A percentile compares a stretch with the other conserved stretches of the same genome.
phyloP scores from a whole-genome alignment of 2,888 invertebrate genomes.

The Agrochola litura region DNA sequence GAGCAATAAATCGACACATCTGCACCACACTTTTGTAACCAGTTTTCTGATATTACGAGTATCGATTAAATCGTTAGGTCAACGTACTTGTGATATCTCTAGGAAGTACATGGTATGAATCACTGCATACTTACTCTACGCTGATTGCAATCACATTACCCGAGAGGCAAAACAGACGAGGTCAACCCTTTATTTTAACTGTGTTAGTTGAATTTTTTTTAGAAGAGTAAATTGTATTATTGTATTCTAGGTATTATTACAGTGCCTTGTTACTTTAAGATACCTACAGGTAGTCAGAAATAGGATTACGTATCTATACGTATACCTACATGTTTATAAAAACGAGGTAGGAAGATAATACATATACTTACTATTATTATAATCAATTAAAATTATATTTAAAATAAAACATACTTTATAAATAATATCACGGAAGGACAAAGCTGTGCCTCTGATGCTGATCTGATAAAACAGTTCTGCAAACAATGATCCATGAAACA shows the following conservation, averaged over 20 bases:
- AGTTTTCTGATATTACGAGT: slow-evolving; percentile 32
- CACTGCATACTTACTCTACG: slow-evolving; percentile 36
- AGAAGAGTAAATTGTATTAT: background rate
- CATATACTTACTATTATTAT: background rate
- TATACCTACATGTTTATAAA: background rate
- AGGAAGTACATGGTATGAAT: slow-evolving; percentile 46
- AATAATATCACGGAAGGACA: slow-evolving; percentile 8
- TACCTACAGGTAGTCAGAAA: background rate
- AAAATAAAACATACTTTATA: background rate
- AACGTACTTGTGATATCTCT: slow-evolving; percentile 52
- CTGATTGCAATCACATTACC: slow-evolving; percentile 39
- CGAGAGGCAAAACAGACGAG: slow-evolving; percentile 9
- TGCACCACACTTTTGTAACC: slow-evolving; percentile 27
- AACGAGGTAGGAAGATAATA: background rate
- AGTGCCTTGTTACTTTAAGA: background rate
- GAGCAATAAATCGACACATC: slow-evolving; percentile 24
- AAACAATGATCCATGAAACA: slow-evolving; percentile 11
- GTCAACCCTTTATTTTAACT: slow-evolving; percentile 24
- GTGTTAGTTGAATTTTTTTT: slow-evolving; percentile 8
- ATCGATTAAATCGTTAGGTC: slow-evolving; percentile 53
- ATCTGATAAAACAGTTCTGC: slow-evolving; percentile 19
- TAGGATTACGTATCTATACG: background rate
- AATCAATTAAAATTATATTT: background rate
- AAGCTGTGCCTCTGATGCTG: background rate
- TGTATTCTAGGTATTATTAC: background rate